Base-by-base conservation (phyloP, 2,888 invertebrate genomes). In the Dyspetes luteomarginatus region DNA sequence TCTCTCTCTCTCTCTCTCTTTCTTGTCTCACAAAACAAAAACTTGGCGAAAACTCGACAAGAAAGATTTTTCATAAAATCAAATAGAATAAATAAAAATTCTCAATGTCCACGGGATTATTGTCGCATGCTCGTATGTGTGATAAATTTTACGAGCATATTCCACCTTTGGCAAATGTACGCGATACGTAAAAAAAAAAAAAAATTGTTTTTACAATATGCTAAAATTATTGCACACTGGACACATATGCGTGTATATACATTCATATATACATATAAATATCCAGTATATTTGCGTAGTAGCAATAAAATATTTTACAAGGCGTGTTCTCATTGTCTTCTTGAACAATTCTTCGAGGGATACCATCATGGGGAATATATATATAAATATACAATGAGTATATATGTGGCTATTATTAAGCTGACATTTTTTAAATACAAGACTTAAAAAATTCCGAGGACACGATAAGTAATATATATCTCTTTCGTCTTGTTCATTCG, bases 391-490 rank as follows among this genome's bases (percentile, higher is more conserved):
- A 50, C 22, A 26, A 24, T 7, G 26, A 64, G 45, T 48, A 19
- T 30, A 52, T 60, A 72, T 22, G 60, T 30, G 52, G 68, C 43
- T 72, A 80, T 80, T 76, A 72, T 76, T 26, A 43, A 58, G 5
- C 2, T 55, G 19, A 52, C 26, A 64, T 45, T 48, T 62, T 55
- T 71, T 69, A 24, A 30, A 7, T 64, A 67, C 65, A 62, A 62
- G 67, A 58, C 45, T 45, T 45, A 60, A 60, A 75, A 55, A 36
- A 76, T 72, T 58, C 52, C 71, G 71, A 52, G 71, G 60, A 62
- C 30, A 55, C 65, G 71, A 80, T 76, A 71, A 71, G 72, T 67
- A 80, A 72, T 76, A 17, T 45, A 12, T 48, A 17, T 52, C 43
- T 60, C 60, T 72, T 52, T 60, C 55, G 56, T 72, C 41, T 72